A percentile compares a stretch with the other conserved stretches of the same genome.
Conservation (phyloP, 2,113 vertebrate species). For the Nicator chloris region DNA sequence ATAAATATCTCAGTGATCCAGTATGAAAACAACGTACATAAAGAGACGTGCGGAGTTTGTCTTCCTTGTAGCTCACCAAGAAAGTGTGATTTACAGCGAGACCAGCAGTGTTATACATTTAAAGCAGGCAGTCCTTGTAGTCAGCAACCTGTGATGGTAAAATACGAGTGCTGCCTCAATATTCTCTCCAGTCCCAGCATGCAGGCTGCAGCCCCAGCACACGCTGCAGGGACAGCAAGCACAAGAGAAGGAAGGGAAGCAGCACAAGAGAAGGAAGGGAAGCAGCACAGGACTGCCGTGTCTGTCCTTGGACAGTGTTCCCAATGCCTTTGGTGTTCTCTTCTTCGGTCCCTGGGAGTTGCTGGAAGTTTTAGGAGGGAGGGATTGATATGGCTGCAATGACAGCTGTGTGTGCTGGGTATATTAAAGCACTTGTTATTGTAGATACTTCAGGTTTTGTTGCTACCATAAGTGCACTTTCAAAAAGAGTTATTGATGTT, state of each 20-base stretch:
- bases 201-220: not conserved
- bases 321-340: not conserved
- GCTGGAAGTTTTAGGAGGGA: not conserved
- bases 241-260: not conserved
- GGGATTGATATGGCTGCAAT: not conserved
- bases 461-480: not conserved
- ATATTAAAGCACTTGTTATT: not conserved
- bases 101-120: not conserved
- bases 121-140: not conserved
- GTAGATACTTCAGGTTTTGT: not conserved
- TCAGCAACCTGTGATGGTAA: not conserved
- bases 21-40: not conserved
- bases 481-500: not conserved
- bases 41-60: not conserved
- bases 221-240: rapidly evolving
- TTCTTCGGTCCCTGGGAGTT: not conserved
- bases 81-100: not conserved
- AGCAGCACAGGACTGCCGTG: not conserved
- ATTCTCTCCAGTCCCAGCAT: not conserved
- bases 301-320: not conserved
- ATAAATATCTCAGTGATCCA: not conserved
- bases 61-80: not conserved
- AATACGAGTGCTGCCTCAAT: not conserved
- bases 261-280: not conserved
- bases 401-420: not conserved